A percentile compares a stretch with the other conserved stretches of the same genome.
These are phyloP conservation scores for Rhysida immarginata DNA, from an alignment of 1,140 invertebrate genomes.

Conservation along the genomic window DNA sequence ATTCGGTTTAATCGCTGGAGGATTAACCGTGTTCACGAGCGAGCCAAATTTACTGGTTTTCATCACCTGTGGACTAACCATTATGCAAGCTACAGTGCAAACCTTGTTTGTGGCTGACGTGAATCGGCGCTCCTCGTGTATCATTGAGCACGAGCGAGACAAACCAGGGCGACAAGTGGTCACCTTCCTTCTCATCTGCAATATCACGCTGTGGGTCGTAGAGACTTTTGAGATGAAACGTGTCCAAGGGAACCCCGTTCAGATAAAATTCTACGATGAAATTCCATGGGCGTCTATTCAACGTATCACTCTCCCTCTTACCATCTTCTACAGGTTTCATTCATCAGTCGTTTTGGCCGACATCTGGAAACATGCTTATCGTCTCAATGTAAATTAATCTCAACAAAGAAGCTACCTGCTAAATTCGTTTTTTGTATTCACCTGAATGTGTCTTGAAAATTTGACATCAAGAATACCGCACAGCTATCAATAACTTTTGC, in stretches of 20 bases:
- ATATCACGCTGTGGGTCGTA: constrained; percentile 87
- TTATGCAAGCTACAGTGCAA: constrained; percentile 77
- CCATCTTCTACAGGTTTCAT: constrained; percentile 56
- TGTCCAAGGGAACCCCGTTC: constrained; percentile 74
- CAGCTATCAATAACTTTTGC: no score
- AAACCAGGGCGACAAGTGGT: constrained; percentile 90
- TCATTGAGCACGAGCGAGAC: constrained; percentile 75
- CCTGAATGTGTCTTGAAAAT: no score
- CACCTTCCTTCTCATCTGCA: constrained; percentile 86
- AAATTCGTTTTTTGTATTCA: no score
- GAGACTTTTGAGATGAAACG: constrained; percentile 93
- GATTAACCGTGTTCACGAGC: constrained; percentile 59
- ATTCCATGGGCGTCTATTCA: constrained; percentile 88
- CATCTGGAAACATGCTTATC: constrained; percentile 7
- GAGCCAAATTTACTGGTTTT: constrained; percentile 78
- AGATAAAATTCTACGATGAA: constrained; percentile 84
- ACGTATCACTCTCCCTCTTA: constrained; percentile 78
- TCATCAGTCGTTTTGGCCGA: constrained; percentile 8
- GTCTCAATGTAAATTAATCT: neutral
- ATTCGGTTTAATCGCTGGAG: constrained; percentile 81
- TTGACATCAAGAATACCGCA: no score
- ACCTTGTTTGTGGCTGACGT: constrained; percentile 90
- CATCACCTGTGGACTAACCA: constrained; percentile 68
- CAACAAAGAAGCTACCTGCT: neutral
- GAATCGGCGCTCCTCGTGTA: constrained; percentile 68